Evolutionary conservation across 2,113 vertebrate species (phyloP).

Genomic region (Dromaius novaehollandiae): DNA sequence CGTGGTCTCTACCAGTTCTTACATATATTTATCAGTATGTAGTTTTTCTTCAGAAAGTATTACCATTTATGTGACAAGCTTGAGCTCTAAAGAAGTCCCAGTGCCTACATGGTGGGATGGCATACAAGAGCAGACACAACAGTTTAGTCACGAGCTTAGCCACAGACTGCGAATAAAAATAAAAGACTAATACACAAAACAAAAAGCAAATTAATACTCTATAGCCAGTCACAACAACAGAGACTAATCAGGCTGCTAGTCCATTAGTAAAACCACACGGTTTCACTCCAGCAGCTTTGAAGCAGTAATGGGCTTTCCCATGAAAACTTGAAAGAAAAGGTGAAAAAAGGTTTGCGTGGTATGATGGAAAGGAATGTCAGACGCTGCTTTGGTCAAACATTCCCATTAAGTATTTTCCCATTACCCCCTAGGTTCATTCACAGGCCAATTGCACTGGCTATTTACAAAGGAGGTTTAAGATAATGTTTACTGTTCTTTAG

Average conservation of each 20-base stretch:
- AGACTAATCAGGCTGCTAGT: conserved; percentile 4
- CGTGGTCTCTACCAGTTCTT: neutral
- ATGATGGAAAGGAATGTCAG: conserved; percentile 70
- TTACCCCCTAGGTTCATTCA: conserved; percentile 66
- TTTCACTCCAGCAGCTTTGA: conserved; percentile 46
- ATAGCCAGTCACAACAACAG: neutral
- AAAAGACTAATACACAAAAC: neutral
- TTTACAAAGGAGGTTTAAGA: conserved; percentile 61
- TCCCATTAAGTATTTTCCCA: conserved; percentile 63
- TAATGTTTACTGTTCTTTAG: conserved; percentile 30
- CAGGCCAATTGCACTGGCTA: conserved; percentile 61
- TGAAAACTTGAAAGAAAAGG: conserved; percentile 66
- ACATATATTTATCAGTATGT: neutral
- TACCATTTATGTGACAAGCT: neutral
- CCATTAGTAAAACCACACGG: conserved; percentile 38
- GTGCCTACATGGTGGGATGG: neutral
- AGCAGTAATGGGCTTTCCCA: conserved; percentile 50
- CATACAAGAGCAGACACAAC: neutral
- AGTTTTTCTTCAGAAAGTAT: neutral
- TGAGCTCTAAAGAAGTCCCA: neutral
- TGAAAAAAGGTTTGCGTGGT: conserved; percentile 59
- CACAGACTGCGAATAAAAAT: neutral
- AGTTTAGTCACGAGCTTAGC: neutral
- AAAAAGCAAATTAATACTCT: neutral
- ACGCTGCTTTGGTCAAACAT: conserved; percentile 66